A percentile compares a stretch with the other conserved stretches of the same genome.
These are phyloP conservation scores for Beroe ovata DNA, from an alignment of 37 sponge, comb jelly and placozoan species.

Conservation along the genomic window DNA sequence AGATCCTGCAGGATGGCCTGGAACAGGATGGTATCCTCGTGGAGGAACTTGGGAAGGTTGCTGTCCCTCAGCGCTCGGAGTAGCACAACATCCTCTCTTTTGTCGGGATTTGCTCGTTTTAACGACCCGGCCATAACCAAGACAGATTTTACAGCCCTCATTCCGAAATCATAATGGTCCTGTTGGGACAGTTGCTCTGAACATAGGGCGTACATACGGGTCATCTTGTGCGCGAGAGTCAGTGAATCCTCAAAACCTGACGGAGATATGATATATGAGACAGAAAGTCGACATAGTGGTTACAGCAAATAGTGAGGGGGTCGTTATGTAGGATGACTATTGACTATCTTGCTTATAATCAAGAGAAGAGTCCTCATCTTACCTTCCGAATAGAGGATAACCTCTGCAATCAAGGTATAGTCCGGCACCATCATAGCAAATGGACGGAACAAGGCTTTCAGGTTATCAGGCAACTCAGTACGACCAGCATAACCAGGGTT, in stretches of 20 bases:
- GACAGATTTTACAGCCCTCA: slow-evolving; percentile 98
- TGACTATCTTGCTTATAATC: too few species aligned
- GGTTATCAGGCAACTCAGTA: slow-evolving; percentile 96
- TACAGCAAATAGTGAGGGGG: too few species aligned
- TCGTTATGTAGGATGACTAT: too few species aligned
- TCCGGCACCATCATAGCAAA: slow-evolving; percentile 99
- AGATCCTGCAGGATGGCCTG: slow-evolving; percentile 80
- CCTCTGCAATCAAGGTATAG: slow-evolving; percentile 98
- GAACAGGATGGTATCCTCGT: slow-evolving; percentile 92
- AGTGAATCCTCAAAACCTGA: slow-evolving; percentile 89
- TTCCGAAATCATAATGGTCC: slow-evolving; percentile 98
- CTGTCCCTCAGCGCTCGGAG: slow-evolving; percentile 96
- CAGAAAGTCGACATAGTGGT: too few species aligned
- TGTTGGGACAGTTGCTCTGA: slow-evolving; percentile 97
- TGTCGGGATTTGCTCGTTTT: slow-evolving; percentile 89
- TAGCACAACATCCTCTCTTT: slow-evolving; percentile 89
- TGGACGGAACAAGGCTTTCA: slow-evolving; percentile 97
- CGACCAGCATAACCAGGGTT: slow-evolving; percentile 99
- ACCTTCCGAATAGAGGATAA: slow-evolving; percentile 96
- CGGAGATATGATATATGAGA: too few species aligned
- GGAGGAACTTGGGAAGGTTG: slow-evolving; percentile 95
- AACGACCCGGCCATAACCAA: slow-evolving; percentile 98
- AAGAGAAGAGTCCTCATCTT: neutral
- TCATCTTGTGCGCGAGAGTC: slow-evolving; percentile 94
- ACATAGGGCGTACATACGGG: slow-evolving; percentile 98